phyloP scores from a whole-genome alignment of 2,797 vertebrate species.

The Sebastes dallii region DNA sequence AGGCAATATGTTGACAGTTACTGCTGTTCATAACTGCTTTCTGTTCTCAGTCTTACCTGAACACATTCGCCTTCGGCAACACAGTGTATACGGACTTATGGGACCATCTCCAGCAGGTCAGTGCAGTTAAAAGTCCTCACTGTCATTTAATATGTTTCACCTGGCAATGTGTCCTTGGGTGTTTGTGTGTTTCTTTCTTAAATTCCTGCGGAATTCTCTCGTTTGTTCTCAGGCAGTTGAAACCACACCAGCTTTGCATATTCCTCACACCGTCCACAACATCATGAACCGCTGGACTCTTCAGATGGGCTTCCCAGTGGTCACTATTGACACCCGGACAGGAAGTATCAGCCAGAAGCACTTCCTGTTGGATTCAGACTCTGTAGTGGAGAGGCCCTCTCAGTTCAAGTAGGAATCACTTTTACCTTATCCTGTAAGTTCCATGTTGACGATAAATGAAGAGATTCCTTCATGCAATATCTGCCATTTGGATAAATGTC shows the following conservation, averaged over 20 bases:
- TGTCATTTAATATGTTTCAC: neutral
- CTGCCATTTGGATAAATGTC: no score
- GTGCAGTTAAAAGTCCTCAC: neutral
- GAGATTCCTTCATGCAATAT: no score
- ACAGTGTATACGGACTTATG: constrained; percentile 88
- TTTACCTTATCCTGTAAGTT: neutral
- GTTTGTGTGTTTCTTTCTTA: neutral
- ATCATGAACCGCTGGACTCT: constrained; percentile 96
- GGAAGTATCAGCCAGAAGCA: constrained; percentile 87
- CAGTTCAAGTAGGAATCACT: constrained; percentile 84
- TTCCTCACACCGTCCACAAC: constrained; percentile 74
- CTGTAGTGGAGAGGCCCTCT: constrained; percentile 84
- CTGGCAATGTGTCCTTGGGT: neutral
- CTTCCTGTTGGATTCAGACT: constrained; percentile 87
- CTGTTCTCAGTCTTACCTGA: constrained; percentile 88
- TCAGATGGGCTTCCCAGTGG: constrained; percentile 95
- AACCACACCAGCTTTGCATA: accelerated
- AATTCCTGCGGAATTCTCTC: neutral
- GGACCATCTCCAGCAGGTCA: constrained; percentile 86
- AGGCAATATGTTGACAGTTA: neutral
- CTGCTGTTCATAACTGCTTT: neutral
- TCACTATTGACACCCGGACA: constrained; percentile 84
- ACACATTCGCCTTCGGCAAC: constrained; percentile 83
- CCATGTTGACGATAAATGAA: no score
- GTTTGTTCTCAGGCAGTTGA: constrained; percentile 79